Evolutionary conservation across 2,113 vertebrate species (phyloP).

Genomic region (Charina bottae): DNA sequence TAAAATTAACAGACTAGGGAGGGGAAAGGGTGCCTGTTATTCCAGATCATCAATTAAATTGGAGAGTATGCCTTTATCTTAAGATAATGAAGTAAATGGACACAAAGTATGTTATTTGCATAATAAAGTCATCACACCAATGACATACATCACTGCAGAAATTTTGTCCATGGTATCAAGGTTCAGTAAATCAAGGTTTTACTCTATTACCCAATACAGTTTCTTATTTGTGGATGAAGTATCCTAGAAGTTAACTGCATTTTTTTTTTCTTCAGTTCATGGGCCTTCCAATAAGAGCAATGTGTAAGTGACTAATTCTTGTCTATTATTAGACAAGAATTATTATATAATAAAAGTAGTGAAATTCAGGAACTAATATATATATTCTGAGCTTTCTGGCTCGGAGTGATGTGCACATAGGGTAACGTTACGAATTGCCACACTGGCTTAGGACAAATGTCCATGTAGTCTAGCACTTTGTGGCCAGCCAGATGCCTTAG

Average conservation of each 20-base stretch:
- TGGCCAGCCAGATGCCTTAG: not conserved
- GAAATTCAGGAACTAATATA: not conserved
- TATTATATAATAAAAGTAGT: not conserved
- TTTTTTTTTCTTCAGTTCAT: not conserved
- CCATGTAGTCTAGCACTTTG: not conserved
- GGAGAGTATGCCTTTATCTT: no score
- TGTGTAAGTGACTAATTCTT: not conserved
- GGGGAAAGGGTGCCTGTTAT: not conserved
- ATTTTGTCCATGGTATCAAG: not conserved
- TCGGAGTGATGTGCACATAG: not conserved
- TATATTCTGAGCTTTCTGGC: not conserved
- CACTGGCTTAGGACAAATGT: not conserved
- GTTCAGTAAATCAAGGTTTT: not conserved
- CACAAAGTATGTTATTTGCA: not conserved
- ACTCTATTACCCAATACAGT: not conserved
- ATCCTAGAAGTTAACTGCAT: not conserved
- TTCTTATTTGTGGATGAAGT: not conserved
- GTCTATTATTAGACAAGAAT: not conserved
- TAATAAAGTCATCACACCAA: not conserved
- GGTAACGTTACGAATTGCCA: not conserved
- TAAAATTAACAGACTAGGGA: not conserved
- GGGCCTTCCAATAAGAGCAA: not conserved
- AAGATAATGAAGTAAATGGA: not conserved
- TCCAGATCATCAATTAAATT: not conserved
- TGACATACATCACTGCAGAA: not conserved